Conservation (phyloP, 2,113 vertebrate species). For the Amia ocellicauda region DNA sequence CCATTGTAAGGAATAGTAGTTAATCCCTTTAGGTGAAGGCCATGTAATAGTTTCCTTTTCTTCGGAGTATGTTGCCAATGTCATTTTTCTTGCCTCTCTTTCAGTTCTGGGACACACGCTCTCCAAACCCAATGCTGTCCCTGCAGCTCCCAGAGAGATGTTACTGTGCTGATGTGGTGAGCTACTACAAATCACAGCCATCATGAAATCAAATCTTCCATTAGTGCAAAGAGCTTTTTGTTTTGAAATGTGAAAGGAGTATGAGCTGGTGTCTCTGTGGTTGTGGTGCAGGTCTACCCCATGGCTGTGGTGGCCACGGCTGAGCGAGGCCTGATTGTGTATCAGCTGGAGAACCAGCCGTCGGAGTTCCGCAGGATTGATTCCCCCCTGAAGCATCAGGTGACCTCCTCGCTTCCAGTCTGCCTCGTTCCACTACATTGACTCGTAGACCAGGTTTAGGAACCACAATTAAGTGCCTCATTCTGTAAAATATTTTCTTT, state of each 20-base stretch:
- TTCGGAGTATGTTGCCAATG: too few relatives aligned
- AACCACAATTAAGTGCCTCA: too few relatives aligned
- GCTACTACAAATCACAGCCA: conserved; percentile 27
- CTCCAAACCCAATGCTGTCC: conserved; percentile 95
- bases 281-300: conserved; percentile 78
- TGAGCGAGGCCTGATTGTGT: conserved; percentile 92
- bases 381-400: conserved; percentile 97
- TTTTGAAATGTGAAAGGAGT: too few relatives aligned
- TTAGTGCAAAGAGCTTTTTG: too few relatives aligned
- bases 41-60: too few relatives aligned
- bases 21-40: too few relatives aligned
- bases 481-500: too few relatives aligned
- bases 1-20: too few relatives aligned
- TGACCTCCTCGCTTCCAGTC: conserved; percentile 40
- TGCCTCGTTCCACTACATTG: too few relatives aligned
- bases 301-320: conserved; percentile 98
- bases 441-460: too few relatives aligned
- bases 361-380: conserved; percentile 96
- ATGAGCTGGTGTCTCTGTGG: background rate
- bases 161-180: conserved; percentile 98
- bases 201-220: too few relatives aligned
- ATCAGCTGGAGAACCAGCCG: conserved; percentile 95
- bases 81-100: too few relatives aligned
- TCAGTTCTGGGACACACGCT: conserved; percentile 98
- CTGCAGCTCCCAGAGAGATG: conserved; percentile 90